A percentile compares a stretch with the other conserved stretches of the same genome.
Conservation (phyloP, 2,888 invertebrate genomes). For the Celastrina argiolus region DNA sequence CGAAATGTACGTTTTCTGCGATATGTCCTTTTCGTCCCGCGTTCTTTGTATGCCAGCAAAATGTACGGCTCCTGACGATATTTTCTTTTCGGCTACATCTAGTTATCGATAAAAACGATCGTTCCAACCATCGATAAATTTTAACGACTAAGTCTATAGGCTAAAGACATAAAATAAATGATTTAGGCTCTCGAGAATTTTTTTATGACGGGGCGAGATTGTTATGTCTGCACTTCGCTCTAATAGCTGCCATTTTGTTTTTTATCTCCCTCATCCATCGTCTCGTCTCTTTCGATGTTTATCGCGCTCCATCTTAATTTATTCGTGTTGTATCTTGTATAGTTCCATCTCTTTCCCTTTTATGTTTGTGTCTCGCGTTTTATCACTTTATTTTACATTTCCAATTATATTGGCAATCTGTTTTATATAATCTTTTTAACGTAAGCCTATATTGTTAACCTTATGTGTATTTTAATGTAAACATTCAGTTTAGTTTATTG, state of each 20-base stretch:
- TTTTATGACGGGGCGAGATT: neutral
- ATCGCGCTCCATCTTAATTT: no score
- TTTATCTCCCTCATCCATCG: neutral
- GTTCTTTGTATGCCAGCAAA: no score
- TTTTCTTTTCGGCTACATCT: no score
- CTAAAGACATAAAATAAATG: slow-evolving; percentile 18
- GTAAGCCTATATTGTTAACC: neutral
- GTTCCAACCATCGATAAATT: slow-evolving; percentile 8
- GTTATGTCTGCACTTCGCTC: neutral
- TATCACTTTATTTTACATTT: neutral
- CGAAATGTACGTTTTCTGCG: no score
- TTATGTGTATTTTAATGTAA: no score
- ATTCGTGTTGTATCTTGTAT: no score
- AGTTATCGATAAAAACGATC: no score
- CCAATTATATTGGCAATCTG: neutral
- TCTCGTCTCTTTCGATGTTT: no score
- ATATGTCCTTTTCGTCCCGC: no score
- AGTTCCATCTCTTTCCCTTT: neutral
- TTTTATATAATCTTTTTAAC: neutral
- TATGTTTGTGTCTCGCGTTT: neutral
- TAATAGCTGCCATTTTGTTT: neutral
- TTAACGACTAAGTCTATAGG: neutral
- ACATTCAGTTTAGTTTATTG: no score
- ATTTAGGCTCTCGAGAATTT: slow-evolving; percentile 3
- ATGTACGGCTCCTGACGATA: no score